Base-by-base conservation (phyloP, 2,797 vertebrate species). In the Pseudochromis fuscus region DNA sequence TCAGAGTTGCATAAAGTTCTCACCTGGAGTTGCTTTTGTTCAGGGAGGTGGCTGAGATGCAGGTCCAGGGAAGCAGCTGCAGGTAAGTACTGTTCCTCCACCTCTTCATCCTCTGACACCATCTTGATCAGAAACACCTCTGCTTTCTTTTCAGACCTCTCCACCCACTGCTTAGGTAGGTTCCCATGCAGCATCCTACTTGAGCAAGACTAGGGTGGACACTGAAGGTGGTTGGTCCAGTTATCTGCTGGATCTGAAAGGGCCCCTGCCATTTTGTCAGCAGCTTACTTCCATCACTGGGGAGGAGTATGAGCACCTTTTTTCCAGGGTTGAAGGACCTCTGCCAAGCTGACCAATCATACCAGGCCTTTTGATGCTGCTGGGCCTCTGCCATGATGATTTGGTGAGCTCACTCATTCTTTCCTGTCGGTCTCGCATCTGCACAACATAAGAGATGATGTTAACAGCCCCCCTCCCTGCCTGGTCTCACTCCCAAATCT, bases 211-310 rank as follows among this genome's bases (percentile, higher is more conserved):
- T 30, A 28, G 49, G 9, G 7, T 48, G 10, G 25, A 4, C 35
- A 63, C 18, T n/a, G n/a, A n/a, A n/a, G n/a, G n/a, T n/a, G n/a
- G n/a, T n/a, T n/a, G n/a, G n/a, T 33, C 31, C 31, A 7, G 11
- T 33, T 33, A 7, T 33, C 16, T 61, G 11, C 30, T 48, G 16
- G 18, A 35, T 18, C 30, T 49, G 23, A 48, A 25, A 37, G 30
- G 44, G 23, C 24, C 30, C 44, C 23, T 61, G 59, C 59, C 44
- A 37, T 33, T 61, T 49, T 25, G 58, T 63, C 27, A 78, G 18
- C 4, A 81, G 33, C 31, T 74, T 78, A 11, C 48, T 83, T 1
- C 62, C 30, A 19, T 19, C 13, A 10, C 37, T 62, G 2, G 38
- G 28, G 3, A 76, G 19, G 2, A 50, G 2, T 1, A 77, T 24